phyloP scores from a whole-genome alignment of 2,797 vertebrate genomes.

The Oceanodroma leucorhoa region DNA sequence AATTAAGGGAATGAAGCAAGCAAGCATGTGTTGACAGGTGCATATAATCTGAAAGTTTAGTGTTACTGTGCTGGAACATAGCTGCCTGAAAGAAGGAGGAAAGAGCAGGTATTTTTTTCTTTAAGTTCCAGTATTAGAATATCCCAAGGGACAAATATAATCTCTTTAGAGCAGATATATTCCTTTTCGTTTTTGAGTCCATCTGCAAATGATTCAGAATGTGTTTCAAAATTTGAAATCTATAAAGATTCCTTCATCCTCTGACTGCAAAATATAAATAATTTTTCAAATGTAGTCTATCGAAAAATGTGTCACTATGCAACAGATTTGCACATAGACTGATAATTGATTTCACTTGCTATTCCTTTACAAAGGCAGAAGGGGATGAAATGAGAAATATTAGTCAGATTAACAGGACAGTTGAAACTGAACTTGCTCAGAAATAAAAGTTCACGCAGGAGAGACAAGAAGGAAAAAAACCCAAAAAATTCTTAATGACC shows the following conservation, averaged over 20 bases:
- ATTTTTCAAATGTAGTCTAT: background rate
- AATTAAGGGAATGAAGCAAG: background rate
- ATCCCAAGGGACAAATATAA: background rate
- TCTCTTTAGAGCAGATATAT: background rate
- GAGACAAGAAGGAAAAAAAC: background rate
- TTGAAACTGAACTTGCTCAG: background rate
- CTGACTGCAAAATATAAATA: background rate
- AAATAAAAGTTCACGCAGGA: background rate
- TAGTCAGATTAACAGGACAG: background rate
- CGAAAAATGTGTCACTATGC: background rate
- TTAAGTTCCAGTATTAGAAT: background rate
- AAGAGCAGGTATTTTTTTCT: background rate
- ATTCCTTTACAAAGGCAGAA: background rate
- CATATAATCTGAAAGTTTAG: background rate
- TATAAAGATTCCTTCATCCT: background rate
- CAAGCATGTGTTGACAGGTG: background rate
- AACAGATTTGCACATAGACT: background rate
- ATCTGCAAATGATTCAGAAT: background rate
- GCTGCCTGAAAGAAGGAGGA: background rate
- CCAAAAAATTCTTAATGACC: background rate
- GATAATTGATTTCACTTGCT: background rate
- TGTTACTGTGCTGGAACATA: background rate
- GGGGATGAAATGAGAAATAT: background rate
- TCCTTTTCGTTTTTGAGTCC: background rate
- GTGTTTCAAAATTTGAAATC: background rate